phyloP scores from a whole-genome alignment of 2,888 invertebrate species.

The Zeuzera pyrina region DNA sequence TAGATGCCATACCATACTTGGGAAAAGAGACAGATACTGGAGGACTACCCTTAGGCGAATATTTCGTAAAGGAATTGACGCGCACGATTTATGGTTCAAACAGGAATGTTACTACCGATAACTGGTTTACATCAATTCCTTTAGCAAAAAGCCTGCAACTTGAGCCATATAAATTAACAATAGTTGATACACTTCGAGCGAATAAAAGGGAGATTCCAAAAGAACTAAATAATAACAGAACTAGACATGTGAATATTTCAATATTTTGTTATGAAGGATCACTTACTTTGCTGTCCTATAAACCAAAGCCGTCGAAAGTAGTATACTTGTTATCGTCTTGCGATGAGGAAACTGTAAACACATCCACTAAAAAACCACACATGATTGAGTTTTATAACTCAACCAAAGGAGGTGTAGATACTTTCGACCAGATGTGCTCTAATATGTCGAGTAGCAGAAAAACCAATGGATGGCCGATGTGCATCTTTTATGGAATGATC shows the following conservation, averaged over 20 bases:
- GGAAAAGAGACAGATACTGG: conserved; percentile 23
- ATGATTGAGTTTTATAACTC: conserved; percentile 20
- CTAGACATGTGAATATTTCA: conserved; percentile 19
- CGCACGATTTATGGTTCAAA: conserved; percentile 11
- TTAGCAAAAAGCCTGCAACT: conserved; percentile 21
- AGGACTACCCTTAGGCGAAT: conserved; percentile 20
- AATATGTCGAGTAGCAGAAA: conserved; percentile 16
- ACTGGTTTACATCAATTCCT: conserved; percentile 29
- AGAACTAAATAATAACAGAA: conserved; percentile 16
- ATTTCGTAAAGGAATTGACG: conserved; percentile 9
- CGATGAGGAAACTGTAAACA: conserved; percentile 13
- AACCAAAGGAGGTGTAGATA: conserved; percentile 20
- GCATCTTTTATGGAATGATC: conserved; percentile 8
- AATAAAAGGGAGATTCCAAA: conserved; percentile 30
- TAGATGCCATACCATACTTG: conserved; percentile 23
- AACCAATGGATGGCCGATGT: conserved; percentile 17
- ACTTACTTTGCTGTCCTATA: conserved; percentile 23
- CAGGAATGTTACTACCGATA: conserved; percentile 19
- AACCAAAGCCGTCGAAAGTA: conserved; percentile 21
- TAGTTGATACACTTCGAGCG: conserved; percentile 25
- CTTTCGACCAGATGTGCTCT: conserved; percentile 19
- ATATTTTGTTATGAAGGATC: conserved; percentile 23
- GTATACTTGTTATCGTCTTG: conserved; percentile 14
- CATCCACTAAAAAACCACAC: conserved; percentile 15
- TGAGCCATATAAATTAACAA: conserved; percentile 24